Base-by-base conservation (phyloP, 2,113 vertebrate genomes). In the Equus quagga region DNA sequence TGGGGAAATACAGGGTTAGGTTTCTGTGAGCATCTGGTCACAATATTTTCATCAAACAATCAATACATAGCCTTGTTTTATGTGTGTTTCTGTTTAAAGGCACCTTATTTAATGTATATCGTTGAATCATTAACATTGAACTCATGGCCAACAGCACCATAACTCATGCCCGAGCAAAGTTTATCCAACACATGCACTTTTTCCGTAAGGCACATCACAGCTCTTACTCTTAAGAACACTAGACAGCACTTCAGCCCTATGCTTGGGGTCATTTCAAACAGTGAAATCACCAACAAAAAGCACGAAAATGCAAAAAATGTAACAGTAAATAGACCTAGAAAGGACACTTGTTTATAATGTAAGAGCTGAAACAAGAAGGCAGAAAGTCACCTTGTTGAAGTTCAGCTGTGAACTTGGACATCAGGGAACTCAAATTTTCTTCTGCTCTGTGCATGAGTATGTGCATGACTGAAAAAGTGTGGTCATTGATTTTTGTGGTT, bases 31-130 rank as follows among this genome's bases (percentile, higher is more conserved):
- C 64, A 64, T 84, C 69, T 83, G 33, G 56, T 95, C 79, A 80
- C 69, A 82, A 51, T 96, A 84, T 95, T 97, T 97, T 95, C 28
- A 94, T 90, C 64, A 96, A 69, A 26, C 17, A 75, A 88, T 96
- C 89, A 92, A 83, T 92, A 87, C 21, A 84, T 60, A 86, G 84
- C 60, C 64, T 94, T 90, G 18, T 90, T 92, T 78, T 92, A 82
- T 83, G 73, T 78, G 13, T 67, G 44, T 54, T 92, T 87, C 73
- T 94, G 46, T 87, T 96, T 97, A 84, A 95, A 94, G 80, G 36
- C 28, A 73, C 64, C 15, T 64, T 78, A 51, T 51, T 89, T 90
- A 92, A 82, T 95, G 90, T 58, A 70, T 87, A 90, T 18, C 14
- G 31, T 95, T 96, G 69, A 86, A 90, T 97, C 88, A 96, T 95